Conservation (phyloP, 2,888 invertebrate genomes). For the Sclerodermus sp. region DNA sequence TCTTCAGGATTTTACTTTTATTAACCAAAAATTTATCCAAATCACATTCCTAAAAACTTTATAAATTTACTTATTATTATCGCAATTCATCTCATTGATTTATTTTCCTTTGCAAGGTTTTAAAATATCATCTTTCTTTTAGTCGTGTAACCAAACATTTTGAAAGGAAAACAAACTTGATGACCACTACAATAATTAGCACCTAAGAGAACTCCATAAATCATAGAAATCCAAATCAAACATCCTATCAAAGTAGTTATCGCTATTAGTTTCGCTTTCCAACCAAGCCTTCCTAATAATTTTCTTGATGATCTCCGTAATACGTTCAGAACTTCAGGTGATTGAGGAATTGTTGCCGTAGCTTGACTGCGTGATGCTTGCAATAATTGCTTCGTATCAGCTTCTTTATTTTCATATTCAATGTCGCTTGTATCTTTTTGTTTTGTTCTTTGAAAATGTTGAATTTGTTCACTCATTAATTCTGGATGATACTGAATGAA, state of each 20-base stretch:
- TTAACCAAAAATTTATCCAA: too few relatives aligned
- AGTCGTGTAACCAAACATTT: constrained; percentile 12
- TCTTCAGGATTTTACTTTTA: constrained; percentile 26
- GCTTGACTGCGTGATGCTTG: too few relatives aligned
- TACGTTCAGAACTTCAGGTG: too few relatives aligned
- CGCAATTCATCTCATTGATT: background rate
- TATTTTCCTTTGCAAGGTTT: background rate
- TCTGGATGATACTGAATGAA: background rate
- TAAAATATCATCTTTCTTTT: too few relatives aligned
- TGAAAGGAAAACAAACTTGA: constrained; percentile 23
- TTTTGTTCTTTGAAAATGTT: background rate
- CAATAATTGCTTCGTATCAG: too few relatives aligned
- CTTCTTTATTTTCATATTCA: background rate
- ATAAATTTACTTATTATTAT: background rate
- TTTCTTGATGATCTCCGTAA: too few relatives aligned
- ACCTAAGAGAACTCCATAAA: constrained; percentile 36
- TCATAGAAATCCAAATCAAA: constrained; percentile 28
- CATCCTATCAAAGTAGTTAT: constrained; percentile 25
- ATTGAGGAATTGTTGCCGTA: too few relatives aligned
- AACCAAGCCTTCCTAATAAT: too few relatives aligned
- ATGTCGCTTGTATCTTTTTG: too few relatives aligned
- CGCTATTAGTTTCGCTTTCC: constrained; percentile 13
- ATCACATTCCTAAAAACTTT: background rate
- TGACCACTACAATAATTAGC: constrained; percentile 33
- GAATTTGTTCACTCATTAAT: background rate